These are phyloP conservation scores for Orbicella faveolata DNA, from an alignment of 64 coral and sea anemone genomes.

Conservation along the genomic window DNA sequence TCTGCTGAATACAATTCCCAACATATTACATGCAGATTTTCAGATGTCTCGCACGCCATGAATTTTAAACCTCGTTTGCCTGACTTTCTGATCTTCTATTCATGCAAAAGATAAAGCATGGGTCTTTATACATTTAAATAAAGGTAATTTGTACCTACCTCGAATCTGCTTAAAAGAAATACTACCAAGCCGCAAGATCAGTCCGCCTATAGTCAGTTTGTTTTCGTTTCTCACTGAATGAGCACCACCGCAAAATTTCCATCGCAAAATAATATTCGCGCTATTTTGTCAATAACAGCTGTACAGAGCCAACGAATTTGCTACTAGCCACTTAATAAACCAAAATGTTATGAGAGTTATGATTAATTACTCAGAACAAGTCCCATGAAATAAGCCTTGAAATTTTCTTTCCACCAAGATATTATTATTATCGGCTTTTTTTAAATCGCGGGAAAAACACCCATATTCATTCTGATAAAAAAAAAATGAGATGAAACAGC, in stretches of 20 bases:
- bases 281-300: background rate
- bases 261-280: background rate
- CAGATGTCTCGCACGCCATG: constrained; percentile 7
- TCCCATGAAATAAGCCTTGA: background rate
- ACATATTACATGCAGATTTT: background rate
- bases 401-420: background rate
- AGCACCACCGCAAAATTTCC: constrained; percentile 14
- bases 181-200: no score
- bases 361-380: background rate
- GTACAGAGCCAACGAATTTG: background rate
- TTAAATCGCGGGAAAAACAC: no score
- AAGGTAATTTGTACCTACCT: constrained; percentile 9
- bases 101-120: background rate
- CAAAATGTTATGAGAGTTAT: constrained; percentile 13
- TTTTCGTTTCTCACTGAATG: background rate
- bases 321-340: background rate
- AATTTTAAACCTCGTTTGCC: background rate
- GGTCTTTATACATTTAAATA: background rate
- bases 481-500: no score
- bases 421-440: background rate
- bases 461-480: no score
- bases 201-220: no score
- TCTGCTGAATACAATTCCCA: constrained; percentile 8
- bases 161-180: background rate
- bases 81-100: background rate